Evolutionary conservation across 1,140 invertebrate genomes (phyloP).

Genomic region (Procambarus clarkii): DNA sequence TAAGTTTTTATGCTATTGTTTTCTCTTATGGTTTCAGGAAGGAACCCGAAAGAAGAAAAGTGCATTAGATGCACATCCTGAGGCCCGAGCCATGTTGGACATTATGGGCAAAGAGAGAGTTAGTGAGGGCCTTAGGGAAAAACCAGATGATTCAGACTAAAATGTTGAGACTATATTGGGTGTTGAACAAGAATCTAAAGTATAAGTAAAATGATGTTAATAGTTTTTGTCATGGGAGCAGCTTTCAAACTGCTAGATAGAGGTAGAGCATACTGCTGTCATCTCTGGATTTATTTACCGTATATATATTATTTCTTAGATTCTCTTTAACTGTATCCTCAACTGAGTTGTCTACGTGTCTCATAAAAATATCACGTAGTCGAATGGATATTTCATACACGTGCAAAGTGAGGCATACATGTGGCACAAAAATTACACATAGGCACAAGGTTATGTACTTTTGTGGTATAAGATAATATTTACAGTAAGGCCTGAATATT

Average conservation of each 20-base stretch:
- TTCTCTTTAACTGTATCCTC: too few species aligned
- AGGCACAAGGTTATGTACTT: too few species aligned
- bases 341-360: too few species aligned
- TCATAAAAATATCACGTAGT: too few species aligned
- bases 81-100: slow-evolving; percentile 52
- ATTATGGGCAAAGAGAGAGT: slow-evolving; percentile 44
- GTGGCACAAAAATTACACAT: too few species aligned
- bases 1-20: not conserved
- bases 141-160: not conserved
- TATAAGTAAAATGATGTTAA: not conserved
- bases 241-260: not conserved
- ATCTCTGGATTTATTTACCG: too few species aligned
- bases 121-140: slow-evolving; percentile 50
- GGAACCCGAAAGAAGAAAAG: slow-evolving; percentile 55
- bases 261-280: not conserved
- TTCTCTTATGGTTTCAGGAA: not conserved
- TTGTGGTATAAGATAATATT: too few species aligned
- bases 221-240: not conserved
- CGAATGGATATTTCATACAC: too few species aligned
- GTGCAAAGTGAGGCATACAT: too few species aligned
- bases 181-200: not conserved
- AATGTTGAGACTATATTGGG: not conserved
- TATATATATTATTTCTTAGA: too few species aligned
- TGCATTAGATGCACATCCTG: slow-evolving; percentile 50
- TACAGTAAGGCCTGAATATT: too few species aligned